Base-by-base conservation (phyloP, 2,888 invertebrate species). In the Cylindroiulus punctatus region DNA sequence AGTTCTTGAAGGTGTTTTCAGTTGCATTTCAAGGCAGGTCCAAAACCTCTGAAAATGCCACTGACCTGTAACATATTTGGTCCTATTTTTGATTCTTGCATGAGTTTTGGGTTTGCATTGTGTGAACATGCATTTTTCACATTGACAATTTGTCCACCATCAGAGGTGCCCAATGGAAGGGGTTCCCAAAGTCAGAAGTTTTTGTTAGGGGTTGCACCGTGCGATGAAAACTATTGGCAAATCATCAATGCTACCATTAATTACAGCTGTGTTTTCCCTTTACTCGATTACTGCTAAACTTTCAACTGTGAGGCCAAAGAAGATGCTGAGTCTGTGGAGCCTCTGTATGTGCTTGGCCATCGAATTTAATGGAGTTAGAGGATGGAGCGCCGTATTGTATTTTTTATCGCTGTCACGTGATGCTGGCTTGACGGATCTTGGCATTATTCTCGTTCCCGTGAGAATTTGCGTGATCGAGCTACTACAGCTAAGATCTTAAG, bases 401-500 rank as follows among this genome's bases (percentile, higher is more conserved):
- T 83, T 83, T 83, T 83, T 83, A 83, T 83, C 83, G 26, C 40
- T 3, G 44, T 42, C 83, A 83, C 83, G 44, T 83, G 83, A 40
- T 83, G 83, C 26, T 83, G 83, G 76, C 44, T 83, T 44, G 44
- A 83, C 84, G 84, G 52, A 84, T 84, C 84, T 47, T 32, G 44
- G 52, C 84, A 84, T 84, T 57, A 84, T 84, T 84, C 57, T 47
- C 84, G n/a, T 12, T 84, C 84, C 84, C 57, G 42, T 52, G 84
- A 84, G 84, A 84, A 30, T 84, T 84, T 52, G 44, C 84, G 84
- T 84, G 84, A 84, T 84, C 84, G 30, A 52, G 84, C 47, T 84
- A 84, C 52, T 47, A 22, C 22, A 7, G n/a, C 12, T 83, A 83
- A 44, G 42, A 83, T 44, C 83, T 83, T 83, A 40, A 12, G 12